Evolutionary conservation across 2,797 vertebrate genomes (phyloP), one percentile per base, ranked within the genome.

Genomic region (Percopsis omiscomaycus): DNA sequence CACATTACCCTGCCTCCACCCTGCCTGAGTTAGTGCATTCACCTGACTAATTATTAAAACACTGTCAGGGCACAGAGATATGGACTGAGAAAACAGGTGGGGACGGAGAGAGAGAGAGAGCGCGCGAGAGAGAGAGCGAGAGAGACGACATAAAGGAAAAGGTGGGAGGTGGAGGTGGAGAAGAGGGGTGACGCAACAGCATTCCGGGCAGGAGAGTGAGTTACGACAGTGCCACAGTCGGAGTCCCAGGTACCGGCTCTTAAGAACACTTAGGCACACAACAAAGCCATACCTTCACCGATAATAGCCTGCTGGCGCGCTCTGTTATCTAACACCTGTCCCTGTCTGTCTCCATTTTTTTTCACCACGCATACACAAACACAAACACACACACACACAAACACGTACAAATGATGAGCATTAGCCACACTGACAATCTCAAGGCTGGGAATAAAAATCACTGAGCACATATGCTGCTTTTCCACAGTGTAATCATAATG

Each of bases 41-140:
- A 74, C 80, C 51, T 70, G 83, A 85, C 74, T 81, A 86, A 84
- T 89, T 89, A 84, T 89, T 89, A 85, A 74, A 85, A 74, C 71
- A 42, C 73, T 73, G 82, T 77, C 77, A 70, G 84, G 58, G 67
- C 55, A 74, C 69, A 61, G 75, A 61, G 64, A 61, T 68, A 68
- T 75, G 64, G 61, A 58, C 75, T 58, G 69, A 72, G 77, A 63
- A 60, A 74, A 49, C 29, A 32, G 50, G 32, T 8, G 9, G n/a
- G 10, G 50, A n/a, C 3, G 5, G 66, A 74, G 55, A 63, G 63
- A 16, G 63, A 37, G 32, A 27, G 65, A 52, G 61, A 59, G 66
- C 8, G 15, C 28, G 28, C 11, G 66, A 74, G 55, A 63, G 63
- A 16, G 63, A 37, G 32, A 27, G 45, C 53, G 53, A n/a, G 55